Evolutionary conservation across 2,888 invertebrate species (phyloP).

Genomic region (Craniophora ligustri): DNA sequence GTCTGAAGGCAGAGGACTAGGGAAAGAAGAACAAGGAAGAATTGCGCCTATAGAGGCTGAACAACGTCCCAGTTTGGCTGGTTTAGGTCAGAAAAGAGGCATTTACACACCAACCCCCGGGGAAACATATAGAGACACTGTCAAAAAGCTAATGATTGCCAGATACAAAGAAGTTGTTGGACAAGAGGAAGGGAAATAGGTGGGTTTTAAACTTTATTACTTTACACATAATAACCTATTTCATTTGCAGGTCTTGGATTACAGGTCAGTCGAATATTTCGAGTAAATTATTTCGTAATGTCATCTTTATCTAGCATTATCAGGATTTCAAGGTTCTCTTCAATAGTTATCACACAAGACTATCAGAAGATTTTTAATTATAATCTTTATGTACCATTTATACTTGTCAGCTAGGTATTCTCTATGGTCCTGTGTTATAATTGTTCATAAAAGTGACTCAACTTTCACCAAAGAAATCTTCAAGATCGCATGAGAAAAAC

Average conservation of each 20-base stretch:
- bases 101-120: conserved; percentile 94
- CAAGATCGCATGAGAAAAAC: conserved; percentile 35
- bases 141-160: conserved; percentile 96
- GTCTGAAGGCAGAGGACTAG: conserved; percentile 98
- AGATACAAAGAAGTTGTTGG: conserved; percentile 94
- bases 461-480: conserved; percentile 23
- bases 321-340: conserved; percentile 26
- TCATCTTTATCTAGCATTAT: conserved; percentile 6
- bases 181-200: conserved; percentile 85
- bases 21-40: conserved; percentile 97
- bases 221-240: conserved; percentile 42
- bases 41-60: conserved; percentile 96
- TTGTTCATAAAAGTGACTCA: conserved; percentile 12
- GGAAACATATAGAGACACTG: conserved; percentile 96
- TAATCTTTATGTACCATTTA: conserved; percentile 4
- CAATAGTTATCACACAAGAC: conserved; percentile 14
- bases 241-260: conserved; percentile 67
- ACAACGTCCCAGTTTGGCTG: conserved; percentile 92
- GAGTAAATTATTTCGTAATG: conserved; percentile 6
- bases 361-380: too few relatives aligned
- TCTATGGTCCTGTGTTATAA: conserved; percentile 16
- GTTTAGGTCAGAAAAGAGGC: conserved; percentile 94
- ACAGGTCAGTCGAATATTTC: conserved; percentile 69
- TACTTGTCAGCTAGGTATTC: conserved; percentile 4
- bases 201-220: conserved; percentile 67